A percentile compares a stretch with the other conserved stretches of the same genome.
phyloP scores from a whole-genome alignment of 2,113 vertebrate genomes.

The Neofelis nebulosa region DNA sequence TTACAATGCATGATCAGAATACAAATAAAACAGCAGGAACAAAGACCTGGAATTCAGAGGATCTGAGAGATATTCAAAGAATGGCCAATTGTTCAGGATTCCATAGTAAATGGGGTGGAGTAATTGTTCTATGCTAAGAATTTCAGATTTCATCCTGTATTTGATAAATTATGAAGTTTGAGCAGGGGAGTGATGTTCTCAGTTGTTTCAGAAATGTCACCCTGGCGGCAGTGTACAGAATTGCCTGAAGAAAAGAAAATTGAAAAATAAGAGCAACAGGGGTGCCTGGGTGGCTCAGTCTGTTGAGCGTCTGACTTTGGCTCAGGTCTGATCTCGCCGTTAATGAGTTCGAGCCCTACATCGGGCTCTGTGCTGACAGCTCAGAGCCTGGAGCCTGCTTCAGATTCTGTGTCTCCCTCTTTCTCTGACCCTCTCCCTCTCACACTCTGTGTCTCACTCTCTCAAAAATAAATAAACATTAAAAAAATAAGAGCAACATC shows the following conservation, averaged over 20 bases:
- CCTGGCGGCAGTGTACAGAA: background rate
- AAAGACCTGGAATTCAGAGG: background rate
- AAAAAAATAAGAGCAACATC: conserved; percentile 8
- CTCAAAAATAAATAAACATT: no score
- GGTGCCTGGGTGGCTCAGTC: no score
- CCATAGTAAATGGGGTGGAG: background rate
- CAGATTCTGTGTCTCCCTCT: no score
- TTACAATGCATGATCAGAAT: background rate
- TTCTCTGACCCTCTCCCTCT: no score
- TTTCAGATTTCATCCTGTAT: background rate
- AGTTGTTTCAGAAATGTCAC: conserved; percentile 35
- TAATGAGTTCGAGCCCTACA: no score
- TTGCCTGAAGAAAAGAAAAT: background rate
- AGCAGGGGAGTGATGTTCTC: background rate
- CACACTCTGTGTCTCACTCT: no score
- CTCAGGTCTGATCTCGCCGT: no score
- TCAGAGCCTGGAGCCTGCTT: no score
- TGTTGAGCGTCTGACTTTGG: no score
- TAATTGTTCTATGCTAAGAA: background rate
- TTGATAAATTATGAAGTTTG: background rate
- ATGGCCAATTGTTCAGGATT: background rate
- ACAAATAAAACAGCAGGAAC: conserved; percentile 6
- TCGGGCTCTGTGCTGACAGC: no score
- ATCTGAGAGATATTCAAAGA: conserved; percentile 32
- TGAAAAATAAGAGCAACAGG: conserved; percentile 2